Percentiles rank a stretch among this genome's conserved stretches.
phyloP scores from a whole-genome alignment of 2,113 vertebrate species.

The Ramphastos sulfuratus region DNA sequence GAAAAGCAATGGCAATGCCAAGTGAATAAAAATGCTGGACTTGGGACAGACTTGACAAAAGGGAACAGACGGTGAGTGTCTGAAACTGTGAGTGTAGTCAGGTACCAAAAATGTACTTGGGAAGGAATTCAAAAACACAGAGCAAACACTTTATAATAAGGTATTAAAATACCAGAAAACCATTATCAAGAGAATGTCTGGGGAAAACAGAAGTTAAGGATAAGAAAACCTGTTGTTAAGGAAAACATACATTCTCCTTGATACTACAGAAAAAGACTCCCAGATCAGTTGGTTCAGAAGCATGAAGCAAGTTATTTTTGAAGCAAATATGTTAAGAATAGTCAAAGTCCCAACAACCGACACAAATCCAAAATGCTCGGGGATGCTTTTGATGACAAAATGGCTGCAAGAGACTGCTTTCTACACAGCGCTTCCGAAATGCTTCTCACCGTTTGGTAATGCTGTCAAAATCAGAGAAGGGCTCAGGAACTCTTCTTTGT shows the following conservation, averaged over 20 bases:
- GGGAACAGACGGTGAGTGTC: neutral
- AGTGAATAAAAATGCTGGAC: neutral
- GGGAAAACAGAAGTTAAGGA: neutral
- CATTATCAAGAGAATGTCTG: neutral
- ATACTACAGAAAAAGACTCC: neutral
- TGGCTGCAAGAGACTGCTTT: neutral
- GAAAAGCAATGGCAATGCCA: neutral
- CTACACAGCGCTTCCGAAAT: accelerated
- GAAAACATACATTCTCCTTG: neutral
- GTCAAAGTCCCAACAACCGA: neutral
- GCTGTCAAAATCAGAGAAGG: neutral
- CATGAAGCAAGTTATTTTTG: neutral
- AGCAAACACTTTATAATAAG: neutral
- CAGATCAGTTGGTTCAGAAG: neutral
- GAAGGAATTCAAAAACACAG: neutral
- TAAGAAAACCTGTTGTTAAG: neutral
- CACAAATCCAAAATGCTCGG: neutral
- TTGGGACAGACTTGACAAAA: neutral
- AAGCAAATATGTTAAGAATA: neutral
- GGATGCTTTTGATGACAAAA: neutral
- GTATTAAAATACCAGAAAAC: neutral
- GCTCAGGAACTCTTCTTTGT: neutral
- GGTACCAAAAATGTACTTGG: neutral
- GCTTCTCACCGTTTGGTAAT: neutral
- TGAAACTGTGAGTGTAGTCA: neutral